Base-by-base conservation (phyloP, 2,113 vertebrate genomes). In the Spilogale gracilis region DNA sequence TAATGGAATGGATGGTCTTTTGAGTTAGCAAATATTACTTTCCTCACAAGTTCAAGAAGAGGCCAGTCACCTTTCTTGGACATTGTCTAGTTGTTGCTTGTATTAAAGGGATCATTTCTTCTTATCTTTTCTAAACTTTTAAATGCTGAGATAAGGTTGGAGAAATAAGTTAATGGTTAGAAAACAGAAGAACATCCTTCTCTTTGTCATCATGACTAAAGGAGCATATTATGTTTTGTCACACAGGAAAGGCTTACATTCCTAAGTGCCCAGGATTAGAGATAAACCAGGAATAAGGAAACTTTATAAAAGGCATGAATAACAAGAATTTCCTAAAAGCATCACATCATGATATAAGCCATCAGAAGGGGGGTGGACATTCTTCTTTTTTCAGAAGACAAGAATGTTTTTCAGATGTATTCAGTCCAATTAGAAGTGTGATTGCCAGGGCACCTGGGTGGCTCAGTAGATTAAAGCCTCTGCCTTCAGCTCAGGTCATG, bases 111-210 rank as follows among this genome's bases (percentile, higher is more conserved):
- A 74, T 6, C 10, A 48, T 82, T 89, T 86, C 12, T 88, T 50
- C 23, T 58, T 50, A 12, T 43, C 71, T n/a, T 79, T 91, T 97
- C 61, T 90, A 78, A 74, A 95, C 30, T 32, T 92, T 71, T 56
- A 76, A 69, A 91, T 73, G 58, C n/a, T 52, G 50, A 52, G 14
- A 50, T 82, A 63, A 87, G 9, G 10, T 74, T 91, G 81, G 85
- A 90, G 84, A 93, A 97, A n/a, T 43, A 52, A 96, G 56, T 84
- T 45, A 67, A 50, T 38, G 61, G 14, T 54, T 58, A 84, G 50
- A 76, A 27, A 61, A 32, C 61, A 95, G 82, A 86, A 3, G 6
- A 52, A 20, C 9, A 67, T 71, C 73, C 69, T 96, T 9, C 17
- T 3, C 30, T 79, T 61, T 61, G 87, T 95, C 21, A 54, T 50